These are phyloP conservation scores for Drymonia ruficornis DNA, from an alignment of 2,888 invertebrate genomes.

Conservation along the genomic window DNA sequence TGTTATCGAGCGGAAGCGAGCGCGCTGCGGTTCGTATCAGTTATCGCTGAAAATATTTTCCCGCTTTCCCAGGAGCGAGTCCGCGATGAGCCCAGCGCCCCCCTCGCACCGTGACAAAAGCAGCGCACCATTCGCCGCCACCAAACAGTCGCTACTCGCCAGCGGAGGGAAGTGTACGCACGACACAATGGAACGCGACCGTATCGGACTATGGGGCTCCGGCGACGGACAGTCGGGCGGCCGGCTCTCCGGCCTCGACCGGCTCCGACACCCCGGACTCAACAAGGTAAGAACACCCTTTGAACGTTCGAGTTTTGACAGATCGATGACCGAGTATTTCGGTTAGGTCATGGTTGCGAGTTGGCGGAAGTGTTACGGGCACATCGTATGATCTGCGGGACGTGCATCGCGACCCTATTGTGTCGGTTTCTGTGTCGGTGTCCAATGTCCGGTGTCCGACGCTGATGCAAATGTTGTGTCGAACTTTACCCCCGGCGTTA, in stretches of 20 bases:
- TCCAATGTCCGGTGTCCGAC: constrained; percentile 16
- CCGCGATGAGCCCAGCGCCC: constrained; percentile 77
- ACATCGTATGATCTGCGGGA: constrained; percentile 17
- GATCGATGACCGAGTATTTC: constrained; percentile 45
- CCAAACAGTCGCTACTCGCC: constrained; percentile 66
- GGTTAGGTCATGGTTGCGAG: constrained; percentile 65
- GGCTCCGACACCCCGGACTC: constrained; percentile 87
- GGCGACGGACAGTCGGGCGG: constrained; percentile 84
- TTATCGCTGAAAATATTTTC: constrained; percentile 77
- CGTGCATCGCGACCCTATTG: constrained; percentile 17
- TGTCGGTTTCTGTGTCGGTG: constrained; percentile 3
- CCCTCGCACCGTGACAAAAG: constrained; percentile 74
- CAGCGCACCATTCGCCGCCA: constrained; percentile 47
- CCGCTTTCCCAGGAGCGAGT: constrained; percentile 81
- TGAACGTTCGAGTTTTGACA: constrained; percentile 4
- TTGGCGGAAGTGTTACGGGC: constrained; percentile 52
- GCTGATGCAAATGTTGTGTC: constrained; percentile 43
- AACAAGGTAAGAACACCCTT: constrained; percentile 86
- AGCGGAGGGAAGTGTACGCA: constrained; percentile 63
- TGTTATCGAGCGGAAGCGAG: constrained; percentile 65
- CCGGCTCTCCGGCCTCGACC: constrained; percentile 87
- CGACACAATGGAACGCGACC: constrained; percentile 84
- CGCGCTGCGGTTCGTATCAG: constrained; percentile 60
- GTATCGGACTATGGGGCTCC: constrained; percentile 86
- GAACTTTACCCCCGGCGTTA: constrained; percentile 51